phyloP scores from a whole-genome alignment of 2,888 invertebrate species.

The Calephelis perditalis region DNA sequence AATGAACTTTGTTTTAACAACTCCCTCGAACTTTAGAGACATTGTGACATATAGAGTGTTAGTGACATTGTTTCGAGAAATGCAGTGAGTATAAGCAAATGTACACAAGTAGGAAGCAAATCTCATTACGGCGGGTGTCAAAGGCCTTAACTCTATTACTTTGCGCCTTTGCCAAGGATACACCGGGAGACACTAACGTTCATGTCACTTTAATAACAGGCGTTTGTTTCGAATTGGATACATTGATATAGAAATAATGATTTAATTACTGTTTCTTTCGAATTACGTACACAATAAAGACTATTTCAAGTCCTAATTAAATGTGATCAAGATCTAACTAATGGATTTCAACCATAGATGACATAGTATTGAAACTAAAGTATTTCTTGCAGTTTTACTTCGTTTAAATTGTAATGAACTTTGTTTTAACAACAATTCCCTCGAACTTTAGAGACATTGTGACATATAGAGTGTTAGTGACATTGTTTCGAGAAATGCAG shows the following conservation, averaged over 20 bases:
- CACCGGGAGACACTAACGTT: constrained; percentile 23
- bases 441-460: too few species aligned
- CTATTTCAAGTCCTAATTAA: too few species aligned
- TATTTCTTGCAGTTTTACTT: too few species aligned
- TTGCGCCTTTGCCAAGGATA: constrained; percentile 38
- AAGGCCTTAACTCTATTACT: constrained; percentile 74
- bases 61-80: constrained; percentile 27
- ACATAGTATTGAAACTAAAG: too few species aligned
- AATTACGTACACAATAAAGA: too few species aligned
- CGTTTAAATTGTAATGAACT: too few species aligned
- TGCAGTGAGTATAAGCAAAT: constrained; percentile 31
- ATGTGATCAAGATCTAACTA: too few species aligned
- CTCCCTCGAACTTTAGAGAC: too few species aligned
- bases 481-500: constrained; percentile 30
- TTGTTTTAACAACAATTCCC: too few species aligned
- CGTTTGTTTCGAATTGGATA: neutral
- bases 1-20: too few species aligned
- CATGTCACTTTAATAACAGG: constrained; percentile 15
- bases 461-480: neutral
- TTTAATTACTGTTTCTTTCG: too few species aligned
- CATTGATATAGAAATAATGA: neutral
- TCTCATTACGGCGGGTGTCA: constrained; percentile 72
- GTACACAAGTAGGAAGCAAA: constrained; percentile 57
- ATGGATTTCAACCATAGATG: too few species aligned
- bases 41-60: neutral